Evolutionary conservation across 2,797 vertebrate genomes (phyloP).

Genomic region (Enteromius unitaeniatus): DNA sequence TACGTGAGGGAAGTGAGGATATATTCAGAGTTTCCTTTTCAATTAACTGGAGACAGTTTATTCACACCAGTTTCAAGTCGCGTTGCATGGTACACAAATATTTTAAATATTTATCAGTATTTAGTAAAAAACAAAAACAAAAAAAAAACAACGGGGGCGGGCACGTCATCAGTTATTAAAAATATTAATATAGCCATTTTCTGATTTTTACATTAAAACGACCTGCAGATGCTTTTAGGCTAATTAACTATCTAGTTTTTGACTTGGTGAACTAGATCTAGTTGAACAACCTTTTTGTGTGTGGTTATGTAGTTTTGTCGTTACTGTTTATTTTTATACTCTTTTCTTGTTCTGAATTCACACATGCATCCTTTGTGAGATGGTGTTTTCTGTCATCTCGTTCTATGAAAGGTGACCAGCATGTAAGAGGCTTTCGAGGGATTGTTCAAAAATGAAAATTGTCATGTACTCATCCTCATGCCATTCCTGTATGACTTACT

Average conservation of each 20-base stretch:
- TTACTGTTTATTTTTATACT: not conserved
- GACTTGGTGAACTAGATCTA: not conserved
- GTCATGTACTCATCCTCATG: slow-evolving; percentile 8
- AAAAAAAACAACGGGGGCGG: not conserved
- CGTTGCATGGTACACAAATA: not conserved
- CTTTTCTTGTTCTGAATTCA: not conserved
- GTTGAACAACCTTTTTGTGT: not conserved
- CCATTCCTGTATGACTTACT: not conserved
- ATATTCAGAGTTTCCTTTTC: not conserved
- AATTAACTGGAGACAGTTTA: not conserved
- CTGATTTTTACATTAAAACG: not conserved
- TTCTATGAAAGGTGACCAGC: not conserved
- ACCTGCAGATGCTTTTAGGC: not conserved
- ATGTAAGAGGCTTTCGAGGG: slow-evolving; percentile 9
- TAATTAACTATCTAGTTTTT: too few relatives aligned
- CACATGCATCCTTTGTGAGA: not conserved
- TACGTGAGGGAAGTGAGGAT: slow-evolving; percentile 1
- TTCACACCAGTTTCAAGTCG: not conserved
- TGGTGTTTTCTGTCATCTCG: not conserved
- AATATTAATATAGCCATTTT: too few relatives aligned
- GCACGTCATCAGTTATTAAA: not conserved
- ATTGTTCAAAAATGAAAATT: not conserved
- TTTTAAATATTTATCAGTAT: not conserved
- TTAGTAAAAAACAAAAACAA: not conserved
- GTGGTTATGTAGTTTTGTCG: not conserved